A percentile compares a stretch with the other conserved stretches of the same genome.
Conservation (phyloP, 2,113 vertebrate species). For the Cathartes aura region DNA sequence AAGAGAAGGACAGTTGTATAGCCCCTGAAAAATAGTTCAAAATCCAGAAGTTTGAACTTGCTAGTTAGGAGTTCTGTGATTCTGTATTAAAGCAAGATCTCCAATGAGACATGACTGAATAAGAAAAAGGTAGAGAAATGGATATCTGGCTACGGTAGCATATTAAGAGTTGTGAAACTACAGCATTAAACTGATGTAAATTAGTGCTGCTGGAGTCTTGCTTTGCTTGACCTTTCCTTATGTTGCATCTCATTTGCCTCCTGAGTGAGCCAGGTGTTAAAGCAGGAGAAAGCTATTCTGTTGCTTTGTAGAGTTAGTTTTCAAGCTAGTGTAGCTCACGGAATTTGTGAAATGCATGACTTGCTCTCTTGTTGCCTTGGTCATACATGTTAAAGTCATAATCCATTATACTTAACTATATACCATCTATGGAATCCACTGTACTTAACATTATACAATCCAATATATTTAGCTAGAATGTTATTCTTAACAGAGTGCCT, state of each 20-base stretch:
- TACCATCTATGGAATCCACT: background rate
- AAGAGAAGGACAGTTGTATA: background rate
- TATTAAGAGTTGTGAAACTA: background rate
- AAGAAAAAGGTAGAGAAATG: background rate
- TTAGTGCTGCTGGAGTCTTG: background rate
- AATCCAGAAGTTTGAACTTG: background rate
- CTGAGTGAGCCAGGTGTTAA: background rate
- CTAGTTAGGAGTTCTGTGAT: background rate
- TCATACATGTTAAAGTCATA: background rate
- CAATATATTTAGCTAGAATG: background rate
- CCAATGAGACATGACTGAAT: background rate
- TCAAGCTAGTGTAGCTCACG: background rate
- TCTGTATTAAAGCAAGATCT: background rate
- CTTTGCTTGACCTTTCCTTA: background rate
- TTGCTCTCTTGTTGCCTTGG: background rate
- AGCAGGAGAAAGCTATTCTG: background rate
- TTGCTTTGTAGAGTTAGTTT: background rate
- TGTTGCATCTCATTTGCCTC: background rate
- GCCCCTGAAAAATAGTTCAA: background rate
- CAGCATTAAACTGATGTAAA: background rate
- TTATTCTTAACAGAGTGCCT: background rate
- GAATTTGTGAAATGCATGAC: background rate
- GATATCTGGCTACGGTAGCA: background rate
- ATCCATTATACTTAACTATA: background rate
- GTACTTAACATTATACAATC: background rate